Evolutionary conservation across 2,113 vertebrate species (phyloP).

Genomic region (Datnioides undecimradiatus): DNA sequence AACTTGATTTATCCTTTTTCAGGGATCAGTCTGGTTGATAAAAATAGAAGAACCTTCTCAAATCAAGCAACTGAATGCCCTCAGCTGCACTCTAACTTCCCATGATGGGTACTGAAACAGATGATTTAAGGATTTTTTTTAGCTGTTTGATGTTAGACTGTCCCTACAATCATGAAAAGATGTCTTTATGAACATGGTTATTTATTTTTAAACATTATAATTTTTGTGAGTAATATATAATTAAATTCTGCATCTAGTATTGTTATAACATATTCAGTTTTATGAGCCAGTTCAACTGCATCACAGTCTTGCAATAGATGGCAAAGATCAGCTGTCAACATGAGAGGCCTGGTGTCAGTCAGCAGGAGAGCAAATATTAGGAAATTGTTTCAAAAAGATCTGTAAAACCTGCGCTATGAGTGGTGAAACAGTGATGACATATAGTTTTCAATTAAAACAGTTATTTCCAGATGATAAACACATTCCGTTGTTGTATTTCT

Average conservation of each 20-base stretch:
- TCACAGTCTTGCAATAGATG: background rate
- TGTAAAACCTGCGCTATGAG: background rate
- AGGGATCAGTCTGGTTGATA: background rate
- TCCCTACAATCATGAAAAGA: background rate
- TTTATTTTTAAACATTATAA: background rate
- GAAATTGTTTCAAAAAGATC: background rate
- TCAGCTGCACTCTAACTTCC: background rate
- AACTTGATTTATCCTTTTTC: background rate
- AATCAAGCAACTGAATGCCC: background rate
- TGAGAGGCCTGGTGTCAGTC: background rate
- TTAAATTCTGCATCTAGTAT: background rate
- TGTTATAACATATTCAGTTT: constrained; percentile 9
- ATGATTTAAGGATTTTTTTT: background rate
- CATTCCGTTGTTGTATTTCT: background rate
- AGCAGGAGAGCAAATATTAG: background rate
- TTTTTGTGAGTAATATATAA: background rate
- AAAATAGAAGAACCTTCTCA: constrained; percentile 7
- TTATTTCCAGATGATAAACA: background rate
- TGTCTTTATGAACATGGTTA: background rate
- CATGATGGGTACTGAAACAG: background rate
- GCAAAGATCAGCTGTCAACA: background rate
- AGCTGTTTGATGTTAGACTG: background rate
- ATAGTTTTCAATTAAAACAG: background rate
- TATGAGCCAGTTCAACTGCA: background rate
- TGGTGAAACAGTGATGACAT: background rate